Evolutionary conservation across 1,140 invertebrate species (phyloP), one percentile per base, ranked within the genome.

Genomic region (Gryllus bimaculatus): DNA sequence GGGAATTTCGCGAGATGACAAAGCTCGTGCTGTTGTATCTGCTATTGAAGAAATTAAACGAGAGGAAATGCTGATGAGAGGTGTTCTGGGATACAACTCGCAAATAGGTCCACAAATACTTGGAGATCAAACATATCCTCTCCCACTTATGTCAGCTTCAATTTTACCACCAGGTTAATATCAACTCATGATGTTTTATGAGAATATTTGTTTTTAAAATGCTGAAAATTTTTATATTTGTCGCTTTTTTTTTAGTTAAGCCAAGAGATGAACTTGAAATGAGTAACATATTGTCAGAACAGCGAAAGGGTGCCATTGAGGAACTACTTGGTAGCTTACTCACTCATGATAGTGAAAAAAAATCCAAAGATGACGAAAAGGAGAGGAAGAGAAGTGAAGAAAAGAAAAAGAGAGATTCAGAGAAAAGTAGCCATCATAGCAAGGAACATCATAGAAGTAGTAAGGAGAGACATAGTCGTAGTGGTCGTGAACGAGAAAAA

Each of bases 1-100:
- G n/a, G 79, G 75, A 76, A 20, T 26, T 12, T 10, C 79, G 8
- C 39, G 79, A 15, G 79, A 79, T n/a, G 79, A 79, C 79, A 79
- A 79, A 47, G 79, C 79, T 76, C 75, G 79, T 21, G 75, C 79
- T 54, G 79, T 79, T 18, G 73, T 79, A 6, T 54, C 79, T 39
- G 79, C 79, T n/a, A 79, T 79, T 8, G 79, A 79, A 39, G 79
- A 79, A 66, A 79, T 79, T 47, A 79, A 79, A 66, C 75, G 79
- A 18, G 79, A 79, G 54, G 79, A 79, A 47, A 21, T 79, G 79
- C 18, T 79, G 75, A 54, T 79, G 48, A 48, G 79, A 39, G 79
- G 79, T 20, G 75, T 73, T 8, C 49, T 79, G 13, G 47, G 74
- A 8, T 78, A 73, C n/a, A 18, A 15, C 48, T 18, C 3, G 7